Evolutionary conservation across 2,888 invertebrate genomes (phyloP).

Genomic region (Napeogenes sylphis): DNA sequence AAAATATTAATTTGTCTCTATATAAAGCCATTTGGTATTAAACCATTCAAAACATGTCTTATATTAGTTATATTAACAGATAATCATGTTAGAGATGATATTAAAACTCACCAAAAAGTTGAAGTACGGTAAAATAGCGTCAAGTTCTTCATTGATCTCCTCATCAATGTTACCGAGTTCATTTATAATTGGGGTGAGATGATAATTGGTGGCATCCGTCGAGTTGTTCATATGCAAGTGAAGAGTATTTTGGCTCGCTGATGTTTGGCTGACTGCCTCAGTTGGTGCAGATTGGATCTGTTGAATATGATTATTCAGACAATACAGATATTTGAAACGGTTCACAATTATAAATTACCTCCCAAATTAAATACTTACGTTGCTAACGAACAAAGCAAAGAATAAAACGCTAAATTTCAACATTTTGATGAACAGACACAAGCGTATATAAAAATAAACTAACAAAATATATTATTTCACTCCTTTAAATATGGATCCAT

Average conservation of each 20-base stretch:
- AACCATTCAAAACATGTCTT: too few relatives aligned
- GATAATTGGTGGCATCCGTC: slow-evolving; percentile 23
- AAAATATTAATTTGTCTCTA: too few relatives aligned
- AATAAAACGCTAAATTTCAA: slow-evolving; percentile 13
- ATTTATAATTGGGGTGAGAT: slow-evolving; percentile 24
- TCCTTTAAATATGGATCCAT: slow-evolving; percentile 33
- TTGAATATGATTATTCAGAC: not conserved
- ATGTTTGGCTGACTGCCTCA: slow-evolving; percentile 20
- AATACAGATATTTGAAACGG: not conserved
- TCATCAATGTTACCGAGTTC: slow-evolving; percentile 30
- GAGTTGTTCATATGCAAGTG: slow-evolving; percentile 31
- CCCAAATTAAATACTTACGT: slow-evolving; percentile 18
- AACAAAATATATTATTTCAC: slow-evolving; percentile 19
- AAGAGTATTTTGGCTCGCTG: slow-evolving; percentile 12
- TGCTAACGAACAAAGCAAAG: slow-evolving; percentile 16
- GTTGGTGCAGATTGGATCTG: slow-evolving; percentile 29
- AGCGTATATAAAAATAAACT: slow-evolving; percentile 12
- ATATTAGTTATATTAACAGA: too few relatives aligned
- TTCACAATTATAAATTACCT: not conserved
- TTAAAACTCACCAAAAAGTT: slow-evolving; percentile 35
- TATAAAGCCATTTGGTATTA: too few relatives aligned
- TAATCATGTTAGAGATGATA: not conserved
- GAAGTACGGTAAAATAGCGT: slow-evolving; percentile 32
- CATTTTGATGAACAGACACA: slow-evolving; percentile 15
- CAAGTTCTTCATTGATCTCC: slow-evolving; percentile 25